Evolutionary conservation across 2,113 vertebrate genomes (phyloP), one percentile per base, ranked within the genome.

Genomic region (Gymnarchus niloticus): DNA sequence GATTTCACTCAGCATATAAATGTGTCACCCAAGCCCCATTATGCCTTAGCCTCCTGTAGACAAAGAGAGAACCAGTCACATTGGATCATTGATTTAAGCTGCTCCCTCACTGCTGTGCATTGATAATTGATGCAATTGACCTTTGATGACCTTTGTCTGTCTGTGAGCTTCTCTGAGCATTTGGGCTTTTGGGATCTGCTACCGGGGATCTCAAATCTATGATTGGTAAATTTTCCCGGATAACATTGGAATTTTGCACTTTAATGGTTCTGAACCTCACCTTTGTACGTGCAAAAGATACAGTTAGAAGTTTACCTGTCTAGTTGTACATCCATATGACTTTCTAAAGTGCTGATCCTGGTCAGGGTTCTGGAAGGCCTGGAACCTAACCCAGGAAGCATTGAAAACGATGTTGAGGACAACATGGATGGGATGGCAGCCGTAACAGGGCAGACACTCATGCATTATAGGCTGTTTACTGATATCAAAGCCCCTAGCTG

Each of bases 101-200:
- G 21, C 25, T 82, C 54, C 48, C 25, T 82, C 80, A 37, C 80
- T 14, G 44, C 28, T 17, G 46, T 6, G 48, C 80, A 82, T 82
- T 19, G 80, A 82, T 51, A 25, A n/a, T 54, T 82, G 80, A 54
- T 21, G 80, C 80, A 56, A 82, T 82, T 25, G 49, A 82, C 80
- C 51, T 82, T 81, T 56, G n/a, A 6, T 23, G 80, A 52, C 80
- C 23, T 48, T 44, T 48, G 44, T 44, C 17, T 1, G 61, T 5
- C 28, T 17, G 28, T 77, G 73, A 8, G 7, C 73, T n/a, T 77
- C 1, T 48, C 80, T 3, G 80, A 81, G 80, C 80, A 33, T 25
- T 23, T 14, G 80, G 7, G 19, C 25, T 7, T 65, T 44, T 25
- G 77, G 51, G 49, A 23, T 54, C n/a, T 56, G 49, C 5, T 28